Evolutionary conservation across 1,140 invertebrate species (phyloP).

Genomic region (Steinernema khuongi): DNA sequence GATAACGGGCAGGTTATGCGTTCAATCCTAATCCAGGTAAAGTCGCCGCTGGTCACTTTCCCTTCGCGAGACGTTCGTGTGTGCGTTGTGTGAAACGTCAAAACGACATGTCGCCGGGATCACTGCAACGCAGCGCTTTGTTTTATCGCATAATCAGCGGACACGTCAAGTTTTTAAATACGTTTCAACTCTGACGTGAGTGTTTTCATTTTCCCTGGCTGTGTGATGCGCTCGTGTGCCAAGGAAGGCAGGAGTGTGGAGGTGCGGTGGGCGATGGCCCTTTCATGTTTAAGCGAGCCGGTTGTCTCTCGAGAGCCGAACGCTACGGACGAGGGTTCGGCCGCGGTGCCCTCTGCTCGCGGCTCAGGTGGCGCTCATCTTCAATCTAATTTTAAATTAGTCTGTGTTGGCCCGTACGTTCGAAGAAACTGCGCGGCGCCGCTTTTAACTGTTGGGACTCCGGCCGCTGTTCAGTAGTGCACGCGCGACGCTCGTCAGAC

Average conservation of each 20-base stretch:
- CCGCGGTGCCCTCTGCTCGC: not conserved
- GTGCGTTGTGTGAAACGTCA: not conserved
- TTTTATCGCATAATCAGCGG: not conserved
- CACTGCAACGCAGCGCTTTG: too few relatives aligned
- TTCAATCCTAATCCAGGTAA: not conserved
- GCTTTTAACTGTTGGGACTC: not conserved
- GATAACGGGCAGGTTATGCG: slow-evolving; percentile 1
- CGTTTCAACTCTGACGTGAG: too few relatives aligned
- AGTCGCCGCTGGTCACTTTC: slow-evolving; percentile 5
- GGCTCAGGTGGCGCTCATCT: slow-evolving; percentile 14
- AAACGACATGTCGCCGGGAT: too few relatives aligned
- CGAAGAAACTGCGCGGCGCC: too few relatives aligned
- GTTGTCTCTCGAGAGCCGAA: slow-evolving; percentile 1
- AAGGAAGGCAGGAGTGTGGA: not conserved
- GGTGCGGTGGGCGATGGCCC: not conserved
- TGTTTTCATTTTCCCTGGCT: not conserved
- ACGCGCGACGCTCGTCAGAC: not conserved
- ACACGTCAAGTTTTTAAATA: not conserved
- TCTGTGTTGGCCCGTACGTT: too few relatives aligned
- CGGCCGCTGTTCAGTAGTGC: not conserved
- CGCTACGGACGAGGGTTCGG: not conserved
- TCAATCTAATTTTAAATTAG: slow-evolving; percentile 9
- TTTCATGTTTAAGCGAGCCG: not conserved
- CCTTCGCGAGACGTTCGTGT: not conserved
- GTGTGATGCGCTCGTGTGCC: not conserved